Conservation (phyloP, 2,888 invertebrate genomes). For the Ganaspis brasiliensis region DNA sequence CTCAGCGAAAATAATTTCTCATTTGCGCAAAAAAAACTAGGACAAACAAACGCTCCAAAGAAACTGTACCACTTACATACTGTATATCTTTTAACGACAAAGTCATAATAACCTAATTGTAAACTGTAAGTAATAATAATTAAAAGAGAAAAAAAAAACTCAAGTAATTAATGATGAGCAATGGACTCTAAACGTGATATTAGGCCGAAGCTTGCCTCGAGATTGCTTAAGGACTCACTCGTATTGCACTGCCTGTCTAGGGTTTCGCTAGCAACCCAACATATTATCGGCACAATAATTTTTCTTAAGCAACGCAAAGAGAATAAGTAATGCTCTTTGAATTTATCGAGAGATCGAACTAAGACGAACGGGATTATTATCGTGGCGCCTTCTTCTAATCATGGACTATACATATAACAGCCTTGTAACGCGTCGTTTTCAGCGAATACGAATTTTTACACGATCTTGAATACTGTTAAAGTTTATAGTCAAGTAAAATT, state of each 20-base stretch:
- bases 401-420: constrained; percentile 1
- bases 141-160: constrained; percentile 63
- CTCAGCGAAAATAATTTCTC: constrained; percentile 58
- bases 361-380: background rate
- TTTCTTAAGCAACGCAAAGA: constrained; percentile 78
- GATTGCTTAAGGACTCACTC: constrained; percentile 80
- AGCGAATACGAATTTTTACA: constrained; percentile 38
- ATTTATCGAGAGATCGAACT: constrained; percentile 10
- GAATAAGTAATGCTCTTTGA: constrained; percentile 62
- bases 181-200: constrained; percentile 81
- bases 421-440: constrained; percentile 37
- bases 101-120: constrained; percentile 74
- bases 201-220: constrained; percentile 81
- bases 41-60: constrained; percentile 75
- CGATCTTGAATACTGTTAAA: too few relatives aligned
- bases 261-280: constrained; percentile 80
- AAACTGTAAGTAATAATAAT: constrained; percentile 75
- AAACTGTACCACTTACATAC: constrained; percentile 75
- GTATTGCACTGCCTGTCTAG: constrained; percentile 81
- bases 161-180: constrained; percentile 76
- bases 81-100: constrained; percentile 73
- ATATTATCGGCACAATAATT: constrained; percentile 81
- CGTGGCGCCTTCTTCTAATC: constrained; percentile 2
- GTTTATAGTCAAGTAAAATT: constrained; percentile 16
- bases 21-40: constrained; percentile 28